A percentile compares a stretch with the other conserved stretches of the same genome.
phyloP scores from a whole-genome alignment of 2,113 vertebrate genomes.

The Pandion haliaetus region DNA sequence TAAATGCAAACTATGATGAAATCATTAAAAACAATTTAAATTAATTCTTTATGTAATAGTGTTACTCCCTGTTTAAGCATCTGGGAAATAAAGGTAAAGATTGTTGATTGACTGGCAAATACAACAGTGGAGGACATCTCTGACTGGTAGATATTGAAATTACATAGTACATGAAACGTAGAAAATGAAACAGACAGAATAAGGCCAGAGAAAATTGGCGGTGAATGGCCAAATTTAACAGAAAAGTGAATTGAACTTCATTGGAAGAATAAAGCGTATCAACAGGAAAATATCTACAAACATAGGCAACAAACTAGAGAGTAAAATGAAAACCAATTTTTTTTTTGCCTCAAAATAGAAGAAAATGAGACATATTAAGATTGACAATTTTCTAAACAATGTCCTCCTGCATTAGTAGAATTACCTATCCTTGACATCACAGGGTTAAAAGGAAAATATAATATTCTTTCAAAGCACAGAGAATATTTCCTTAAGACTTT shows the following conservation, averaged over 20 bases:
- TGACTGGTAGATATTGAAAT: not conserved
- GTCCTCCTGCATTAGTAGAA: not conserved
- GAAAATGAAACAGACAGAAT: not conserved
- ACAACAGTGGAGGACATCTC: not conserved
- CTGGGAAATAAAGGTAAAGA: not conserved
- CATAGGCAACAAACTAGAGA: not conserved
- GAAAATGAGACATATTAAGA: not conserved
- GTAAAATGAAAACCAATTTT: not conserved
- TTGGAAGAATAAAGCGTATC: not conserved
- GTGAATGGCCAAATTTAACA: not conserved
- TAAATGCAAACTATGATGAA: not conserved
- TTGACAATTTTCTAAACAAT: not conserved
- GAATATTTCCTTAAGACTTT: not conserved
- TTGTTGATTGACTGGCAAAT: not conserved
- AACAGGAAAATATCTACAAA: not conserved
- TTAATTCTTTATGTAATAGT: not conserved
- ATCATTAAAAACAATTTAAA: not conserved
- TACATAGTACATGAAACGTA: not conserved
- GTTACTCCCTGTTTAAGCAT: not conserved
- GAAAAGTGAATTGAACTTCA: not conserved
- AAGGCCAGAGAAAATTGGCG: not conserved
- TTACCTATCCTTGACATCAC: not conserved
- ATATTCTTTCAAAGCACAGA: not conserved
- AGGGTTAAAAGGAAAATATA: not conserved
- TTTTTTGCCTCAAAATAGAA: not conserved